Evolutionary conservation across 2,888 invertebrate species (phyloP).

Genomic region (Ectemnius lituratus): DNA sequence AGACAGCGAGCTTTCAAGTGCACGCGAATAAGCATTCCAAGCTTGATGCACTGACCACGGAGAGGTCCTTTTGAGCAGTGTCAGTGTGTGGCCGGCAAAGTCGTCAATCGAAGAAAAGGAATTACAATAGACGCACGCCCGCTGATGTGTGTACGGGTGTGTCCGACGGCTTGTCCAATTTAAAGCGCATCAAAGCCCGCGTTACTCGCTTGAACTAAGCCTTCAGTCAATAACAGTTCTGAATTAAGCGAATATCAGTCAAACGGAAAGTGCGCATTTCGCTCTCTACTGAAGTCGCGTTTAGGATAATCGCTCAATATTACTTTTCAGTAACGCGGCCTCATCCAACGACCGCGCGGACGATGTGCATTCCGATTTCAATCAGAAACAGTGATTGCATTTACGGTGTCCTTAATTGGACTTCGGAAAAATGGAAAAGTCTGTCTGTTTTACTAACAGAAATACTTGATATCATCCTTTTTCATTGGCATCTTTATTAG

Average conservation of each 20-base stretch:
- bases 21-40: constrained; percentile 16
- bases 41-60: too few species aligned
- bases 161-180: constrained; percentile 59
- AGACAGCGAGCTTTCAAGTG: constrained; percentile 27
- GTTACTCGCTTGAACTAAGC: constrained; percentile 23
- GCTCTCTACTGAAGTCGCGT: neutral
- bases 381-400: too few species aligned
- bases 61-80: constrained; percentile 46
- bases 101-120: constrained; percentile 23
- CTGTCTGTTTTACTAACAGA: too few species aligned
- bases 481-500: too few species aligned
- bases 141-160: constrained; percentile 32
- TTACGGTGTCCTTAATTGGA: too few species aligned
- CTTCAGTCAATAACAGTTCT: neutral
- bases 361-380: constrained; percentile 44
- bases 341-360: constrained; percentile 18
- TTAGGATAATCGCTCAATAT: constrained; percentile 3
- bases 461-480: too few species aligned
- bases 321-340: constrained; percentile 10
- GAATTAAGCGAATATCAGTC: constrained; percentile 7
- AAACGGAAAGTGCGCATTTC: neutral
- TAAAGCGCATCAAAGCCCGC: constrained; percentile 53
- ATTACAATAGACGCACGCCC: constrained; percentile 34
- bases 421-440: too few species aligned
- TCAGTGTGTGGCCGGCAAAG: constrained; percentile 13